Evolutionary conservation across 92 coral and sea anemone genomes (phyloP).

Genomic region (Siderastrea radians): DNA sequence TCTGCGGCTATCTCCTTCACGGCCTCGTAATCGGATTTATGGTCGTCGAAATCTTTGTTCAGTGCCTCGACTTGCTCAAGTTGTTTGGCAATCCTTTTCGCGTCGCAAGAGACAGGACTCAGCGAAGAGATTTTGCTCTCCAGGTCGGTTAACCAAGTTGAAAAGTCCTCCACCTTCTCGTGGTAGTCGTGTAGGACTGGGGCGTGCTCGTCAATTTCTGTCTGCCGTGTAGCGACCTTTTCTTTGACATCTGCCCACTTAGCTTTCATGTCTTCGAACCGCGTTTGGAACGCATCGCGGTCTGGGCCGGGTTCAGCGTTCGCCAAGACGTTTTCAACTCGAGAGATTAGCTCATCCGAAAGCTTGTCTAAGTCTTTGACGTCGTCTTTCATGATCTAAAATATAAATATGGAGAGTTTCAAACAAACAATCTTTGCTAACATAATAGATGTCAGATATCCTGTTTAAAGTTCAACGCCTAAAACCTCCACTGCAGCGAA

Average conservation of each 20-base stretch:
- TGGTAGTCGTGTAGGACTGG: constrained; percentile 87
- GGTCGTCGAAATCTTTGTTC: constrained; percentile 75
- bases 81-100: constrained; percentile 77
- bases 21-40: constrained; percentile 78
- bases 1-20: constrained; percentile 78
- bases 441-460: too few relatives aligned
- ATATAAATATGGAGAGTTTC: not conserved
- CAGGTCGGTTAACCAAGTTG: constrained; percentile 82
- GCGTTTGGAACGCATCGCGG: constrained; percentile 84
- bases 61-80: constrained; percentile 82
- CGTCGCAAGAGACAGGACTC: constrained; percentile 88
- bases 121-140: constrained; percentile 81
- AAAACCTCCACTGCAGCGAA: too few relatives aligned
- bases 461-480: too few relatives aligned
- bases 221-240: constrained; percentile 85
- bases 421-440: not conserved
- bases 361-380: constrained; percentile 81
- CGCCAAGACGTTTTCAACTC: constrained; percentile 85
- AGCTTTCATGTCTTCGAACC: constrained; percentile 90
- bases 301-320: constrained; percentile 96
- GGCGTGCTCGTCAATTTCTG: constrained; percentile 78
- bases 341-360: constrained; percentile 88
- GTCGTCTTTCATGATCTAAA: constrained; percentile 82
- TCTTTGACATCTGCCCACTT: constrained; percentile 90
- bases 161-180: constrained; percentile 81